phyloP scores from a whole-genome alignment of 30 jellyfish, hydroid and myxozoan genomes.

The Turritopsis dohrnii region DNA sequence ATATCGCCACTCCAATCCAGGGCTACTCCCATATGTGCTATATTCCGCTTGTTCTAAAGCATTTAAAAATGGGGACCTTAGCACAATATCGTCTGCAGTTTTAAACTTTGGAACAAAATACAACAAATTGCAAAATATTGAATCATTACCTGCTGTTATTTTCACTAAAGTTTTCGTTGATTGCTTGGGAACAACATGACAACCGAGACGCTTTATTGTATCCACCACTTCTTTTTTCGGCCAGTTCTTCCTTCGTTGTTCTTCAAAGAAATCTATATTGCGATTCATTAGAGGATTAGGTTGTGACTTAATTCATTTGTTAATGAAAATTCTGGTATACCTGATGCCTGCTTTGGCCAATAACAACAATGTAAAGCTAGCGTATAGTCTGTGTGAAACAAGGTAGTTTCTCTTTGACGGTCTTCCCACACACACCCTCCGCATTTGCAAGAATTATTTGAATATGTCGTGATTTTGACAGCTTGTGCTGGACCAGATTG shows the following conservation, averaged over 20 bases:
- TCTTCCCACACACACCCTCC: neutral
- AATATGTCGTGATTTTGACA: slow-evolving; percentile 11
- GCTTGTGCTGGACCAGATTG: slow-evolving; percentile 40
- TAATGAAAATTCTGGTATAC: neutral
- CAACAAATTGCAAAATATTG: too few relatives aligned
- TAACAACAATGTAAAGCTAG: slow-evolving; percentile 30
- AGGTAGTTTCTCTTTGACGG: neutral
- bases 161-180: slow-evolving; percentile 27
- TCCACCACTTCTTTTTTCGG: slow-evolving; percentile 28
- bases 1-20: slow-evolving; percentile 49
- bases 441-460: neutral
- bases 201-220: slow-evolving; percentile 18
- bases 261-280: slow-evolving; percentile 28
- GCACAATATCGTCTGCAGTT: too few relatives aligned
- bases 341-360: slow-evolving; percentile 43
- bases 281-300: neutral
- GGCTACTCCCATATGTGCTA: slow-evolving; percentile 36
- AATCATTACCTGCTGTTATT: slow-evolving; percentile 31
- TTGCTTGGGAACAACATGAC: slow-evolving; percentile 47
- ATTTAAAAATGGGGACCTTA: too few relatives aligned
- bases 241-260: slow-evolving; percentile 23
- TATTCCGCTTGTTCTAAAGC: slow-evolving; percentile 24
- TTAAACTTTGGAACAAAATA: too few relatives aligned
- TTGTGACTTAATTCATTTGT: neutral
- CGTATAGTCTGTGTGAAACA: slow-evolving; percentile 38